phyloP scores from a whole-genome alignment of 2,797 vertebrate genomes.

The Acipenser transmontanus region DNA sequence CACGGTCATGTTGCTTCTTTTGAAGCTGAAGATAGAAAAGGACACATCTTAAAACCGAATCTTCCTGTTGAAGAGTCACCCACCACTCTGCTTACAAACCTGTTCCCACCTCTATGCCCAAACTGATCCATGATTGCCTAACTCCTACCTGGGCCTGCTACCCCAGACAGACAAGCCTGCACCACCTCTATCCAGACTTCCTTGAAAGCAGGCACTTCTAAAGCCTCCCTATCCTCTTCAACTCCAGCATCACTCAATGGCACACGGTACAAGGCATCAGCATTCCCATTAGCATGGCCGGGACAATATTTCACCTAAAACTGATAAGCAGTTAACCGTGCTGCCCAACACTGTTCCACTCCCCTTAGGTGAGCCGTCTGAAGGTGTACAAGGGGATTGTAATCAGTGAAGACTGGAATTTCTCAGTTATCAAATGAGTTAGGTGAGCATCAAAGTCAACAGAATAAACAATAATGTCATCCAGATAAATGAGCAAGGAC shows the following conservation, averaged over 20 bases:
- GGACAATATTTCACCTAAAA: neutral
- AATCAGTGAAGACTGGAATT: neutral
- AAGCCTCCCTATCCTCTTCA: neutral
- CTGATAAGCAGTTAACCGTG: neutral
- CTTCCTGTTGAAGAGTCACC: too few relatives aligned
- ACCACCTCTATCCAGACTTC: neutral
- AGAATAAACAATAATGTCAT: too few relatives aligned
- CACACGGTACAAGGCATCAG: neutral
- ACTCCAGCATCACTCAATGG: neutral
- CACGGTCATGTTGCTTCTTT: too few relatives aligned
- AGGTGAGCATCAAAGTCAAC: too few relatives aligned
- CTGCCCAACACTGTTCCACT: conserved; percentile 11
- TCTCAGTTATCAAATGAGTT: neutral
- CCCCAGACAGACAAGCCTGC: neutral
- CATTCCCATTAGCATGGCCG: neutral
- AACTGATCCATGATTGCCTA: neutral
- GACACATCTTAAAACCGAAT: too few relatives aligned
- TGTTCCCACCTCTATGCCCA: too few relatives aligned
- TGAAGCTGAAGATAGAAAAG: too few relatives aligned
- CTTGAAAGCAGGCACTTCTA: neutral
- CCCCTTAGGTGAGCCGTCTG: conserved; percentile 1
- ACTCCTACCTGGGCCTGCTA: neutral
- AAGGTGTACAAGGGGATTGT: conserved; percentile 7
- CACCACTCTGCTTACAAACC: too few relatives aligned
- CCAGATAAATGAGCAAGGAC: too few relatives aligned